Evolutionary conservation across 2,797 vertebrate species (phyloP).

Genomic region (Mustela erminea): DNA sequence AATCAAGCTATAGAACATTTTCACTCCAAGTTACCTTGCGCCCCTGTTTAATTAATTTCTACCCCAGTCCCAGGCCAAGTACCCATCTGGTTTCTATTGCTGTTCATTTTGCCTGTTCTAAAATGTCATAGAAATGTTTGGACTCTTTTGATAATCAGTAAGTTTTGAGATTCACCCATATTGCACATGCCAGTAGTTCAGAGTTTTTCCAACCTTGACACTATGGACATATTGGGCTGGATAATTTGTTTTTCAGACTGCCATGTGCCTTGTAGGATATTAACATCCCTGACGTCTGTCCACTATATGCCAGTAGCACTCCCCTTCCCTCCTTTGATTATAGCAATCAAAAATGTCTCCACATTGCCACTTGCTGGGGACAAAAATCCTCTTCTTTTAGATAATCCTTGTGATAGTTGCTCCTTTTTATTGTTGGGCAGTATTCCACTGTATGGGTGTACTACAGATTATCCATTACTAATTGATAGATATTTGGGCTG

Average conservation of each 20-base stretch:
- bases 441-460: background rate
- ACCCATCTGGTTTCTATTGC: background rate
- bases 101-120: conserved; percentile 32
- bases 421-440: background rate
- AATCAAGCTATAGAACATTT: background rate
- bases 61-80: background rate
- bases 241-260: background rate
- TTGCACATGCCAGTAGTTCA: background rate
- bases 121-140: background rate
- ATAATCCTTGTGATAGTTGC: background rate
- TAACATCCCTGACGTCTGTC: background rate
- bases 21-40: background rate
- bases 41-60: background rate
- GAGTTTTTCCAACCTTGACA: background rate
- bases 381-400: background rate
- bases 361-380: background rate
- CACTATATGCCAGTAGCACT: background rate
- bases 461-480: background rate
- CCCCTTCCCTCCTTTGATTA: background rate
- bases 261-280: background rate
- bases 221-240: background rate
- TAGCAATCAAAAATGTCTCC: background rate
- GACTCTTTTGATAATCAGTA: background rate
- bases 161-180: background rate
- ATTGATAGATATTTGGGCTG: background rate